A percentile compares a stretch with the other conserved stretches of the same genome.
These are phyloP conservation scores for Corynorhinus townsendii DNA, from an alignment of 2,113 vertebrate genomes.

Conservation along the genomic window DNA sequence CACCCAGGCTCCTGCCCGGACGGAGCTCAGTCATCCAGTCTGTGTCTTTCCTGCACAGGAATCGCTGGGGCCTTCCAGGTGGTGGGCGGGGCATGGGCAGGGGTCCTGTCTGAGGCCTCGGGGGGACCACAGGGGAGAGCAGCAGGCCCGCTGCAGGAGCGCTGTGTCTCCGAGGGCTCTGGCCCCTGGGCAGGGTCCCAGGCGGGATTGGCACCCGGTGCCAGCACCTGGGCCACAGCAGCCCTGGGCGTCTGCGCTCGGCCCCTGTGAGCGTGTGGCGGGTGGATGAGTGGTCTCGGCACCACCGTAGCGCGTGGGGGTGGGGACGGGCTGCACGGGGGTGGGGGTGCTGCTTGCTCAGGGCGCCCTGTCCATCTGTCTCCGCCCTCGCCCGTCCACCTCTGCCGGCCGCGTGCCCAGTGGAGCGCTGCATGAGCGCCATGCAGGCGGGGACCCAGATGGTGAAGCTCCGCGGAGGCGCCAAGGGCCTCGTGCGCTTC, in stretches of 20 bases:
- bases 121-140: rapidly evolving
- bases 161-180: neutral
- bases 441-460: slow-evolving; percentile 97
- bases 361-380: rapidly evolving
- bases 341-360: rapidly evolving
- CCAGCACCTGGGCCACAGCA: neutral
- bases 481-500: slow-evolving; percentile 93
- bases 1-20: rapidly evolving
- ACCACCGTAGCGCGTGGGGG: rapidly evolving
- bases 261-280: rapidly evolving
- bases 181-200: neutral
- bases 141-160: neutral
- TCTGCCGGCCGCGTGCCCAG: slow-evolving; percentile 66
- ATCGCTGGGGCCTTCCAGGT: neutral
- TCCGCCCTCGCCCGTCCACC: neutral
- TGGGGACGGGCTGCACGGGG: neutral
- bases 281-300: no score
- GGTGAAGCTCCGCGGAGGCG: slow-evolving; percentile 95
- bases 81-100: rapidly evolving
- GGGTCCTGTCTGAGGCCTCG: neutral
- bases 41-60: rapidly evolving
- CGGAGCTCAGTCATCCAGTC: rapidly evolving
- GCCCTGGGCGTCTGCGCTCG: neutral
- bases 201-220: rapidly evolving
- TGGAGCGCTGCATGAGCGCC: slow-evolving; percentile 97